Percentiles rank a stretch among this genome's conserved stretches.
phyloP scores from a whole-genome alignment of 1,140 invertebrate species.

The Tetragnatha versicolor region DNA sequence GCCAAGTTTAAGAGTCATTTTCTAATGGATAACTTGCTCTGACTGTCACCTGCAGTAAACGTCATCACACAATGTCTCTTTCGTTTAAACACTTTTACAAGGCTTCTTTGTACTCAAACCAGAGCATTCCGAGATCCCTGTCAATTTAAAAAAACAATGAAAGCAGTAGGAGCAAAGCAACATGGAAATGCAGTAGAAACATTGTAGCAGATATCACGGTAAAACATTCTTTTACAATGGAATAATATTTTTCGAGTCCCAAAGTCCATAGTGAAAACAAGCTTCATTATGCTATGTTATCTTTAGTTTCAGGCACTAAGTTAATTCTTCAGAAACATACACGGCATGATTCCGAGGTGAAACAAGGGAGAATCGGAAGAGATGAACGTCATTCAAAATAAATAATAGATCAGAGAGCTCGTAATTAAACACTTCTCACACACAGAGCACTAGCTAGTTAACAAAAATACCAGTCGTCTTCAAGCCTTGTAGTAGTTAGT shows the following conservation, averaged over 20 bases:
- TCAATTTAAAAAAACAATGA: background rate
- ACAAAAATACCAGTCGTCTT: conserved; percentile 41
- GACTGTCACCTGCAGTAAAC: too few relatives aligned
- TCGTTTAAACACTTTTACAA: too few relatives aligned
- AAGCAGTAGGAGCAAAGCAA: too few relatives aligned
- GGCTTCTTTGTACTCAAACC: too few relatives aligned
- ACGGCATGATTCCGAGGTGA: conserved; percentile 18
- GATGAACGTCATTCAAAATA: background rate
- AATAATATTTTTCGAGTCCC: background rate
- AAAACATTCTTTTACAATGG: background rate
- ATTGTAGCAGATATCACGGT: background rate
- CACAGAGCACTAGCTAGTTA: conserved; percentile 25
- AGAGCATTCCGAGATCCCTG: background rate
- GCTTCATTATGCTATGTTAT: conserved; percentile 17
- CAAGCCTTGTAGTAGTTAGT: conserved; percentile 14
- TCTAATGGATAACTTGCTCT: too few relatives aligned
- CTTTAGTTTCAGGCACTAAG: conserved; percentile 50
- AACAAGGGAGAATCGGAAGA: conserved; percentile 24
- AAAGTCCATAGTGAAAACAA: conserved; percentile 43
- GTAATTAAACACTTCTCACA: conserved; percentile 15
- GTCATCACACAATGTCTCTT: too few relatives aligned
- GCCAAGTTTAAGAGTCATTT: too few relatives aligned
- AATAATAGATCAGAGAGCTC: conserved; percentile 23
- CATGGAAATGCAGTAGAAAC: background rate
- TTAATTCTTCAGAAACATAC: conserved; percentile 43